Evolutionary conservation across 2,888 invertebrate genomes (phyloP).

Genomic region (Caenorhabditis doughertyi): DNA sequence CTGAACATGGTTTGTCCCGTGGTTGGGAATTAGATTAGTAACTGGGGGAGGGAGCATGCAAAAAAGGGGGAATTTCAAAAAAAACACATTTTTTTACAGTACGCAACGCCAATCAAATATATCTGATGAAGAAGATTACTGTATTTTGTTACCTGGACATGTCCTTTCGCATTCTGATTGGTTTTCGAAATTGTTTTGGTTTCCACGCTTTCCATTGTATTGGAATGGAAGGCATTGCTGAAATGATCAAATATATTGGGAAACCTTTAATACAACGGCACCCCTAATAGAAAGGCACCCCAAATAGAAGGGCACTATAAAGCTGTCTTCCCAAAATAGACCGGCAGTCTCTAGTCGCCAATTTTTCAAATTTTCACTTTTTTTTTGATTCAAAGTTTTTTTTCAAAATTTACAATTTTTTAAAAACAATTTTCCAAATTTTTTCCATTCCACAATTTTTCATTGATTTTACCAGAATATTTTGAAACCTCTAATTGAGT

Average conservation of each 20-base stretch:
- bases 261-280: too few relatives aligned
- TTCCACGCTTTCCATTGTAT: slow-evolving; percentile 82
- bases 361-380: too few relatives aligned
- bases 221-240: slow-evolving; percentile 81
- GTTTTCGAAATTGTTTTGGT: slow-evolving; percentile 82
- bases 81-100: neutral
- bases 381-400: too few relatives aligned
- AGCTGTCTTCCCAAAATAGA: too few relatives aligned
- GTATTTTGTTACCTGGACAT: slow-evolving; percentile 81
- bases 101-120: slow-evolving; percentile 57
- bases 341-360: too few relatives aligned
- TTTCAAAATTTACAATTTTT: too few relatives aligned
- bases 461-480: too few relatives aligned
- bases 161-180: slow-evolving; percentile 80
- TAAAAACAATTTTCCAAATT: too few relatives aligned
- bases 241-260: neutral
- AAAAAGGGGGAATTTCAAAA: neutral
- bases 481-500: too few relatives aligned
- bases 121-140: neutral
- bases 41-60: slow-evolving; percentile 8
- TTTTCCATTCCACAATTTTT: too few relatives aligned
- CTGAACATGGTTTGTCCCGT: slow-evolving; percentile 59
- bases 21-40: neutral
- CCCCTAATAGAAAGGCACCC: too few relatives aligned
- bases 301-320: too few relatives aligned